Evolutionary conservation across 2,888 invertebrate species (phyloP).

Genomic region (Brachyopa scutellaris): DNA sequence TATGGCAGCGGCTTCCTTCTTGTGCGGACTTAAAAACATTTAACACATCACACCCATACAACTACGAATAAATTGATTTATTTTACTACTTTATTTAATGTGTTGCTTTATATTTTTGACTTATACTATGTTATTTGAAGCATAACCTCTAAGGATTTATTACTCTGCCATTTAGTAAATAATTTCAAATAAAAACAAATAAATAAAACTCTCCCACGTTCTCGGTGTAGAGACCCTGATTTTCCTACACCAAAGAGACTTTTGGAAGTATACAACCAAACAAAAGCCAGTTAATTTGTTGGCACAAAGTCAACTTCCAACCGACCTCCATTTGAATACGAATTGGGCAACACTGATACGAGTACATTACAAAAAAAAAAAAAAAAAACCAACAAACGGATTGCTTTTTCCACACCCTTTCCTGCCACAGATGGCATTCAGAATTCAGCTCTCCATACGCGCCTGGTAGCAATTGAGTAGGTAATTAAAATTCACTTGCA

Average conservation of each 20-base stretch:
- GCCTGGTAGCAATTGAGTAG: slow-evolving; percentile 26
- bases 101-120: too few relatives aligned
- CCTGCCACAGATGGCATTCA: slow-evolving; percentile 55
- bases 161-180: too few relatives aligned
- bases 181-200: slow-evolving; percentile 6
- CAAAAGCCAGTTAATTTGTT: slow-evolving; percentile 41
- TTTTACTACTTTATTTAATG: too few relatives aligned
- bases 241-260: slow-evolving; percentile 18
- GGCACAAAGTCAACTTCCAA: slow-evolving; percentile 56
- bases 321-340: slow-evolving; percentile 47
- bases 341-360: slow-evolving; percentile 52
- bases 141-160: too few relatives aligned
- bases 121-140: too few relatives aligned
- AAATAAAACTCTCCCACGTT: slow-evolving; percentile 15
- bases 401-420: slow-evolving; percentile 54
- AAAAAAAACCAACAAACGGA: slow-evolving; percentile 20
- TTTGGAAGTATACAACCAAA: slow-evolving; percentile 14
- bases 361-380: too few relatives aligned
- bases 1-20: too few relatives aligned
- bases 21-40: too few relatives aligned
- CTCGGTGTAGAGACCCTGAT: slow-evolving; percentile 10
- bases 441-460: slow-evolving; percentile 22
- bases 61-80: too few relatives aligned
- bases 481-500: slow-evolving; percentile 52
- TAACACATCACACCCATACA: too few relatives aligned